Base-by-base conservation (phyloP, 1,140 invertebrate genomes). In the Calephelis virginiensis region DNA sequence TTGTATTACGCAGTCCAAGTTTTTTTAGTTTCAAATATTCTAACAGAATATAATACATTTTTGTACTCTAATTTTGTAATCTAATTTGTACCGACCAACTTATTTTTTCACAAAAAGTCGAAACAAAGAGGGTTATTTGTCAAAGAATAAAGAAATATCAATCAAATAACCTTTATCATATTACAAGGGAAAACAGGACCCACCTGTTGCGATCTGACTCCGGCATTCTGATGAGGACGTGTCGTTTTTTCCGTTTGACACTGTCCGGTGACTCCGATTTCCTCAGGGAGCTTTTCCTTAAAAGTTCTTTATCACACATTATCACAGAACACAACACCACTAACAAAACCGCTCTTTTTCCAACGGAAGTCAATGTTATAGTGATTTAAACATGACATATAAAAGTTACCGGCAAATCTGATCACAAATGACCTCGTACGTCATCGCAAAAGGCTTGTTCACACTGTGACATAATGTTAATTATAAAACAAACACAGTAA, bases 151-250 rank as follows among this genome's bases (percentile, higher is more conserved):
- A 9, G 11, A 53, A 53, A 14, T 49, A 1, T 8, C 13, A 13
- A 53, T 53, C 49, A 9, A 67, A 49, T 67, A 13, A 62, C 37
- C 43, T 40, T 48, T 64, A 37, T 53, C 5, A 43, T 46, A 28
- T 45, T 69, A 49, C 53, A 50, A 38, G 45, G 28, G 40, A 68
- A 6, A 49, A n/a, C 9, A 49, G 59, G 37, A 45, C 77, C 61
- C 56, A 83, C 83, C 78, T 80, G 63, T 77, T 62, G 37, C 65
- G 59, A 10, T 82, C 70, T 0, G 80, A 70, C 14, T 86, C 81
- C 7, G 87, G 87, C 14, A 86, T 40, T 49, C 70, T 70, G 14
- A 90, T 88, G 38, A 83, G 74, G 1, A 90, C 83, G 64, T 88
- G 82, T 48, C 72, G 67, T 28, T 78, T 81, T 43, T 72, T 84